phyloP scores from a whole-genome alignment of 2,888 invertebrate species.

The Phymatocera aterrima region DNA sequence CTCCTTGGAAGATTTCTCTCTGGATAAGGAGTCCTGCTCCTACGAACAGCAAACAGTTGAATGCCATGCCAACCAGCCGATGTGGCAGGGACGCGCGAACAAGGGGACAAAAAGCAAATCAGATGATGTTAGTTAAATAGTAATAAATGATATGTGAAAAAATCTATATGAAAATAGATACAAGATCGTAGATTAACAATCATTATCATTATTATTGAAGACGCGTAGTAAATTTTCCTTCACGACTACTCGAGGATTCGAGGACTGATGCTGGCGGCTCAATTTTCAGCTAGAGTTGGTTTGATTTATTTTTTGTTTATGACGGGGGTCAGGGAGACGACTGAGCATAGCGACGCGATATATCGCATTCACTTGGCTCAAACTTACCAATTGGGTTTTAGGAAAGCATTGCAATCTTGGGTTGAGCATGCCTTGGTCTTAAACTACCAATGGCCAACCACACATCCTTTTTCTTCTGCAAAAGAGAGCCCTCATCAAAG shows the following conservation, averaged over 20 bases:
- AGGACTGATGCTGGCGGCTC: constrained; percentile 51
- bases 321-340: constrained; percentile 54
- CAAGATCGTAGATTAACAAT: constrained; percentile 4
- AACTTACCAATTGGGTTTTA: constrained; percentile 74
- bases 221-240: constrained; percentile 55
- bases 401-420: constrained; percentile 74
- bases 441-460: constrained; percentile 74
- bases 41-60: constrained; percentile 74
- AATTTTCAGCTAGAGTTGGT: constrained; percentile 52
- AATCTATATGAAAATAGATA: constrained; percentile 45
- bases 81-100: constrained; percentile 73
- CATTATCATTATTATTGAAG: constrained; percentile 44
- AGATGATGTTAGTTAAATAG: constrained; percentile 65
- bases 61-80: constrained; percentile 73
- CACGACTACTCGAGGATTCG: constrained; percentile 49
- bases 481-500: constrained; percentile 74
- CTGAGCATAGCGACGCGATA: constrained; percentile 66
- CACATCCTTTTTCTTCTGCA: constrained; percentile 74
- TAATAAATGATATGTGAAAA: constrained; percentile 42
- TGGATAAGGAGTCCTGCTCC: constrained; percentile 72
- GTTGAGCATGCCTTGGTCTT: constrained; percentile 74
- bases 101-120: constrained; percentile 74
- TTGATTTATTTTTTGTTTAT: constrained; percentile 1
- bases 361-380: constrained; percentile 68
- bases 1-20: constrained; percentile 77